Percentiles rank a stretch among this genome's conserved stretches.
Conservation (phyloP, 2,888 invertebrate species). For the Plebejus argus region DNA sequence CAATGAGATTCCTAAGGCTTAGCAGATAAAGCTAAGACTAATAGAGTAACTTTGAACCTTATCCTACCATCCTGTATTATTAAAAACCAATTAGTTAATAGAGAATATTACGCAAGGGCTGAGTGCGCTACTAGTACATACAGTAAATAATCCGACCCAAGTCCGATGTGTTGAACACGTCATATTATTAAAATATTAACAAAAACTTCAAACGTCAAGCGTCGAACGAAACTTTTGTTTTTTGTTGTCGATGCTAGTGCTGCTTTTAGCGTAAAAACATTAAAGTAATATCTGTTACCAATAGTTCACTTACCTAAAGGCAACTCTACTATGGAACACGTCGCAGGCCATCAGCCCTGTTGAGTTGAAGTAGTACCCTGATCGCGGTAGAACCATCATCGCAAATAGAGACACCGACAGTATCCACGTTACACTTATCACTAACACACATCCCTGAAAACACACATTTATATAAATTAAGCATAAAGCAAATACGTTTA, state of each 20-base stretch:
- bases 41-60: background rate
- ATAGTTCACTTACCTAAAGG: conserved; percentile 72
- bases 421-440: conserved; percentile 92
- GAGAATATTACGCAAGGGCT: too few relatives aligned
- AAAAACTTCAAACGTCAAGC: too few relatives aligned
- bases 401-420: conserved; percentile 91
- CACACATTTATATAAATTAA: conserved; percentile 14
- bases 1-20: background rate
- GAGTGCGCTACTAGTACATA: too few relatives aligned
- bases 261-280: too few relatives aligned
- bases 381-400: conserved; percentile 89
- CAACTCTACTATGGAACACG: conserved; percentile 90
- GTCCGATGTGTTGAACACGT: too few relatives aligned
- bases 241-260: too few relatives aligned
- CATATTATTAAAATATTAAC: too few relatives aligned
- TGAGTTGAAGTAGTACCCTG: conserved; percentile 93
- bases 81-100: background rate
- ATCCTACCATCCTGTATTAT: background rate
- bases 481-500: background rate
- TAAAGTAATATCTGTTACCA: too few relatives aligned
- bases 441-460: conserved; percentile 90
- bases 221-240: too few relatives aligned
- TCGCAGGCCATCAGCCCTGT: conserved; percentile 93
- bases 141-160: too few relatives aligned
- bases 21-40: background rate